Evolutionary conservation across 2,113 vertebrate species (phyloP), one percentile per base, ranked within the genome.

Genomic region (Lepisosteus osseus): DNA sequence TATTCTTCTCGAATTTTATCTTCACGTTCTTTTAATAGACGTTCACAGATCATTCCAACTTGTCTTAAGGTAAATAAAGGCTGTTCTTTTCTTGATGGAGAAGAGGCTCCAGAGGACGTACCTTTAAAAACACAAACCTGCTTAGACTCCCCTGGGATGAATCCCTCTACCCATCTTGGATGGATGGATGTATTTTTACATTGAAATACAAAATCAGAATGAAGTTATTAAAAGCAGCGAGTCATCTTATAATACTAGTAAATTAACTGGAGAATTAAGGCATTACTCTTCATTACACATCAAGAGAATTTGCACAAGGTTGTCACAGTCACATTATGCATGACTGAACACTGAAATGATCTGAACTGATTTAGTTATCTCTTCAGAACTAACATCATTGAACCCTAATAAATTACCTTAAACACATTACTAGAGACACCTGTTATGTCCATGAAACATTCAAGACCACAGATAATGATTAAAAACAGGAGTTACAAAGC

Each of bases 41-140:
- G 97, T 89, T 99, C 97, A 85, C 97, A 99, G 85, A 99, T 99
- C 95, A 98, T 95, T 76, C 97, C 96, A 81, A 99, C 97, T 92
- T 99, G 97, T 88, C 94, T 93, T 82, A 99, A 92, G 74, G 96
- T 99, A 87, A 99, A 99, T 79, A 99, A 86, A 47, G 97, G 97
- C 87, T 98, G 97, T 88, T 96, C 97, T 92, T 93, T 96, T 88
- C 95, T 96, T 82, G 94, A 88, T n/a, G 96, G 96, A 74, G 96
- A 97, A 73, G 91, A 87, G 9, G 94, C 86, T 83, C 94, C 94
- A 78, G 92, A 91, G 78, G 94, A 94, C 72, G 94, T 91, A 76
- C 95, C 96, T 94, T 90, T 3, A 68, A 41, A 51, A 68, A 6
- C 67, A 14, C n/a, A 15, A 13, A 59, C 57, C 1, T 12, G 56